phyloP scores from a whole-genome alignment of 2,797 vertebrate species.

The Neosalanx taihuensis region DNA sequence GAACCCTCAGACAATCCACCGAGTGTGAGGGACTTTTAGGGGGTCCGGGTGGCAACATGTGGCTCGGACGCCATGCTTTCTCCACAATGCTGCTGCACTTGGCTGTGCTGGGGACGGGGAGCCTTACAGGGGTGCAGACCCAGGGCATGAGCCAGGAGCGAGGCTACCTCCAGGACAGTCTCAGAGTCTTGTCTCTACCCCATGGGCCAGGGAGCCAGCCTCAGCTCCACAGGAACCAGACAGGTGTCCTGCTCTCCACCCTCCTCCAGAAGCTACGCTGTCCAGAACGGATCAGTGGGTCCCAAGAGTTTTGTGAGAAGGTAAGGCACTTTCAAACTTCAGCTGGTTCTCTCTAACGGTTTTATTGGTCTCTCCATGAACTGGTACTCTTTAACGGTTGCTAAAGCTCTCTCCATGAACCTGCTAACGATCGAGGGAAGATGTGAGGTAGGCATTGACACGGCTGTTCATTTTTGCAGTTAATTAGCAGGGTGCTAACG shows the following conservation, averaged over 20 bases:
- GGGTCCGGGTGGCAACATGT: constrained; percentile 69
- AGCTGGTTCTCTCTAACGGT: neutral
- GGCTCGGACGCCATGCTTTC: constrained; percentile 60
- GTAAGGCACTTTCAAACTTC: constrained; percentile 60
- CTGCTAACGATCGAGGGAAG: neutral
- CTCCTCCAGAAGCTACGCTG: constrained; percentile 78
- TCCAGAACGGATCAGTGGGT: constrained; percentile 64
- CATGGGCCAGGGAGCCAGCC: constrained; percentile 39
- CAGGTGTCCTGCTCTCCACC: constrained; percentile 66
- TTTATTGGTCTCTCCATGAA: neutral
- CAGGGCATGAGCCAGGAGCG: constrained; percentile 58
- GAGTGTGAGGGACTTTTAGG: constrained; percentile 31
- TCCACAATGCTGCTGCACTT: constrained; percentile 56
- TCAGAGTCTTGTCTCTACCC: constrained; percentile 66
- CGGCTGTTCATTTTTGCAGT: neutral
- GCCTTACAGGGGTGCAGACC: constrained; percentile 53
- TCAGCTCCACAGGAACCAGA: constrained; percentile 71
- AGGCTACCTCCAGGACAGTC: constrained; percentile 68
- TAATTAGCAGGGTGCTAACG: neutral
- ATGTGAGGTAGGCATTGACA: neutral
- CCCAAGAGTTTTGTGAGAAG: constrained; percentile 77
- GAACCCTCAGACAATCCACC: constrained; percentile 28
- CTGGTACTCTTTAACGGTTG: neutral
- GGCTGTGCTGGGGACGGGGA: constrained; percentile 54
- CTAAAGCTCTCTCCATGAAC: neutral